These are phyloP conservation scores for Troilus luridus DNA, from an alignment of 2,888 invertebrate species.

Conservation along the genomic window DNA sequence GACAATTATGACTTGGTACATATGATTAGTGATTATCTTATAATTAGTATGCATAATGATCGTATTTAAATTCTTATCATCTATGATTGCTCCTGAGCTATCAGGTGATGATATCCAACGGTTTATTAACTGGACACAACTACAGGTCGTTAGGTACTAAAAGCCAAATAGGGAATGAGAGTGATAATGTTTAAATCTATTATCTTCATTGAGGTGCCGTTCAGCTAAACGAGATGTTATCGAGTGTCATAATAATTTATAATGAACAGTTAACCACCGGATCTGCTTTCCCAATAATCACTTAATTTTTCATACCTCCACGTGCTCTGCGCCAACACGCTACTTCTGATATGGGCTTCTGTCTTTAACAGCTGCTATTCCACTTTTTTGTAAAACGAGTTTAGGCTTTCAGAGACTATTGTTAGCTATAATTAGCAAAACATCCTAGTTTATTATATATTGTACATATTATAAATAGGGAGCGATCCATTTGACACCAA, in stretches of 20 bases:
- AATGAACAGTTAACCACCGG: background rate
- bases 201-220: background rate
- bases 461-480: no score
- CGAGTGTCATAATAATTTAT: background rate
- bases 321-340: background rate
- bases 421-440: no score
- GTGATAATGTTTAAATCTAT: background rate
- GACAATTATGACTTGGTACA: background rate
- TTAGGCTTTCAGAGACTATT: no score
- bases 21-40: background rate
- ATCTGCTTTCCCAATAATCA: constrained; percentile 11
- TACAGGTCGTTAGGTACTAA: background rate
- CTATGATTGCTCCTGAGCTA: background rate
- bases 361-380: background rate
- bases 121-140: background rate
- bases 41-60: background rate
- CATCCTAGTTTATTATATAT: no score
- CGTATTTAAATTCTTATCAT: background rate
- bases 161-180: background rate
- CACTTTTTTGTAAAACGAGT: background rate
- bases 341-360: background rate
- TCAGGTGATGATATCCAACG: background rate
- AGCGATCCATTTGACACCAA: no score
- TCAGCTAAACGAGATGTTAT: background rate
- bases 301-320: background rate